These are phyloP conservation scores for Thecophora atra DNA, from an alignment of 2,888 invertebrate species.

Conservation along the genomic window DNA sequence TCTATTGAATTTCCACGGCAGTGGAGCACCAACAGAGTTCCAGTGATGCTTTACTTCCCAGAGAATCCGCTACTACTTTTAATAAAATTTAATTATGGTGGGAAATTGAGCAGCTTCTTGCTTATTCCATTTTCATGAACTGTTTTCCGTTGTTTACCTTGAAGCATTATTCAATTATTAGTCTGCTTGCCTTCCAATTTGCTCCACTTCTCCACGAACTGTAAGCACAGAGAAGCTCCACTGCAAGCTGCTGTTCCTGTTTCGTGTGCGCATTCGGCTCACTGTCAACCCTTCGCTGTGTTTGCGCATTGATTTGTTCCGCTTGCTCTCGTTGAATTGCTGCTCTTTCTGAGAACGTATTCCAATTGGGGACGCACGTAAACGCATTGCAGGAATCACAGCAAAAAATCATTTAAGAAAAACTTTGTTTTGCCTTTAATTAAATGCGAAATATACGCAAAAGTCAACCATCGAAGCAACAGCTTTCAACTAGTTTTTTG, in stretches of 20 bases:
- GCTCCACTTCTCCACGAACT: neutral
- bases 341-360: conserved; percentile 27
- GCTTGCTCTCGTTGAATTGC: conserved; percentile 2
- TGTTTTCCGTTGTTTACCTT: neutral
- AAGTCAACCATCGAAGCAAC: no score
- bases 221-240: no score
- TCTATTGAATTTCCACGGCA: no score
- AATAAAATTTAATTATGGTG: neutral
- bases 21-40: no score
- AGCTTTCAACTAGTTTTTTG: no score
- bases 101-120: neutral
- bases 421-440: no score
- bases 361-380: conserved; percentile 24
- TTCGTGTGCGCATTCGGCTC: conserved; percentile 4
- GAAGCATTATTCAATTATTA: neutral
- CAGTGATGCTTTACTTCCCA: no score
- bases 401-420: no score
- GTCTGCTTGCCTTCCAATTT: neutral
- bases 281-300: neutral
- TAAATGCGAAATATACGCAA: no score
- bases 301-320: neutral
- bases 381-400: neutral
- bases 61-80: neutral
- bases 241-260: neutral
- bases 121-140: neutral